Evolutionary conservation across 2,888 invertebrate genomes (phyloP).

Genomic region (Macaria notata): DNA sequence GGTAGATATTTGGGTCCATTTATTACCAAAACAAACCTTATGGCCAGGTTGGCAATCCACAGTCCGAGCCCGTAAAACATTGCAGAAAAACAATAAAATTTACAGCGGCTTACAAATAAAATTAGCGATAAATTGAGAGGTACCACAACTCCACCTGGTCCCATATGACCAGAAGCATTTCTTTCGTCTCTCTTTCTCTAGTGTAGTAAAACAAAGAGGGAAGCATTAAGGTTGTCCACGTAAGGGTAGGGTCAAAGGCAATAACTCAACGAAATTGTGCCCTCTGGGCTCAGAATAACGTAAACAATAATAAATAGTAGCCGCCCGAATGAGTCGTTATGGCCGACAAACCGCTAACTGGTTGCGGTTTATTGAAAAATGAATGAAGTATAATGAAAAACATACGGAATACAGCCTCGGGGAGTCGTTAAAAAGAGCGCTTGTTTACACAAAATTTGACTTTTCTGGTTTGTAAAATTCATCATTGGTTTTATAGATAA

Average conservation of each 20-base stretch:
- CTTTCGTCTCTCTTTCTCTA: conserved; percentile 7
- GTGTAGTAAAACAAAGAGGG: conserved; percentile 3
- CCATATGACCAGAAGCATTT: conserved; percentile 27
- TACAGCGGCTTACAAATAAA: conserved; percentile 60
- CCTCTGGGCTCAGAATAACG: conserved; percentile 60
- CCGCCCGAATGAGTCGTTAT: conserved; percentile 62
- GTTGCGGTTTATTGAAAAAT: conserved; percentile 24
- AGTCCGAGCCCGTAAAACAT: conserved; percentile 29
- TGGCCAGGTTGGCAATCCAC: conserved; percentile 16
- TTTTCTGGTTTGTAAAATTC: not conserved
- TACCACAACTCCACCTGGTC: conserved; percentile 67
- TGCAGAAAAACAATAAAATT: conserved; percentile 52
- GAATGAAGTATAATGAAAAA: conserved; percentile 10
- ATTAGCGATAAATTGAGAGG: conserved; percentile 75
- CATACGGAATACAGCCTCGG: not conserved
- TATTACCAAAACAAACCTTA: conserved; percentile 6
- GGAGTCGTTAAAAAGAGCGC: not conserved
- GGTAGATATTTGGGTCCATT: too few species aligned
- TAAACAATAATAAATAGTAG: conserved; percentile 66
- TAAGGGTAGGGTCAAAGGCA: conserved; percentile 57
- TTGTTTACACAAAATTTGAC: not conserved
- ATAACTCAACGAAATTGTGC: conserved; percentile 75
- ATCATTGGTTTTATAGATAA: too few species aligned
- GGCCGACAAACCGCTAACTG: conserved; percentile 43
- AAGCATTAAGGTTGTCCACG: conserved; percentile 19